Evolutionary conservation across 2,797 vertebrate genomes (phyloP).

Genomic region (Bufotes viridis): DNA sequence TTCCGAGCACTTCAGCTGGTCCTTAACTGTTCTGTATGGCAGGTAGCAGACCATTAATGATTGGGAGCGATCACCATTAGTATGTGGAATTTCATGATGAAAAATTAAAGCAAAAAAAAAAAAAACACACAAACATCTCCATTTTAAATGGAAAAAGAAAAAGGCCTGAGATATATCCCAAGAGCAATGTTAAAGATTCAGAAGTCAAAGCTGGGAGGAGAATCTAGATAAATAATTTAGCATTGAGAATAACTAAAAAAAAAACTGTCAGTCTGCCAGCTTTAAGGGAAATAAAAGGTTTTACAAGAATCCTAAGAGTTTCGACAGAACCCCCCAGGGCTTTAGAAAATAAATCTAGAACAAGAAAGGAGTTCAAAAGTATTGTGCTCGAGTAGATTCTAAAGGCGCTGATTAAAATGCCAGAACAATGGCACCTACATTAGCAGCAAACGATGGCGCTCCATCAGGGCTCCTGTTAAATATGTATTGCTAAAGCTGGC

Average conservation of each 20-base stretch:
- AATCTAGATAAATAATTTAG: slow-evolving; percentile 75
- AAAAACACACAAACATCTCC: slow-evolving; percentile 66
- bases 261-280: slow-evolving; percentile 72
- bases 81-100: slow-evolving; percentile 51
- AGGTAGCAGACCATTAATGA: slow-evolving; percentile 19
- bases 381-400: slow-evolving; percentile 56
- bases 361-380: slow-evolving; percentile 66
- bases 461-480: slow-evolving; percentile 45
- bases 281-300: slow-evolving; percentile 71
- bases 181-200: slow-evolving; percentile 70
- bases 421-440: slow-evolving; percentile 54
- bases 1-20: slow-evolving; percentile 17
- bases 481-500: slow-evolving; percentile 56
- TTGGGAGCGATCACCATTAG: slow-evolving; percentile 16
- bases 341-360: slow-evolving; percentile 69
- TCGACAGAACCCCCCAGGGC: slow-evolving; percentile 70
- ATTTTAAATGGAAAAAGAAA: slow-evolving; percentile 61
- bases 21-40: slow-evolving; percentile 28
- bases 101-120: slow-evolving; percentile 65
- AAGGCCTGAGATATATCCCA: slow-evolving; percentile 62
- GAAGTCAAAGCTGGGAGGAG: slow-evolving; percentile 66
- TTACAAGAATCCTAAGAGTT: slow-evolving; percentile 71
- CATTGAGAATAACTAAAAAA: slow-evolving; percentile 71
- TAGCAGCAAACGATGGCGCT: slow-evolving; percentile 52
- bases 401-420: slow-evolving; percentile 60